Conservation (phyloP, 2,888 invertebrate genomes). For the Apamea crenata region DNA sequence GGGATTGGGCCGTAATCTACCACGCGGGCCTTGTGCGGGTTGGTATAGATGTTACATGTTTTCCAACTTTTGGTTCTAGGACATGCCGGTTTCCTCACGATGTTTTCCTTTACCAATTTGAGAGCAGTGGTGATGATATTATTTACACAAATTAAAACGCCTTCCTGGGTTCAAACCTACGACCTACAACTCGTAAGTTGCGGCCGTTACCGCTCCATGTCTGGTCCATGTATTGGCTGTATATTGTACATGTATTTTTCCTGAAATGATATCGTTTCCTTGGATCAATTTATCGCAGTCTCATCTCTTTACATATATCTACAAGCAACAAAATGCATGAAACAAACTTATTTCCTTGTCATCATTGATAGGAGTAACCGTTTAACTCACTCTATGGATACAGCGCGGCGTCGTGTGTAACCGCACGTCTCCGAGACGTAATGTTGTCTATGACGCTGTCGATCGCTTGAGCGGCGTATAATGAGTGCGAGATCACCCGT, state of each 20-base stretch:
- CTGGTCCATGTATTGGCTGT: too few species aligned
- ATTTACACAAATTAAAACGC: too few species aligned
- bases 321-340: conserved; percentile 3
- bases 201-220: too few species aligned
- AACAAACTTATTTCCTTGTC: conserved; percentile 26
- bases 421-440: conserved; percentile 52
- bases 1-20: too few species aligned
- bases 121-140: too few species aligned
- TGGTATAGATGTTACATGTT: too few species aligned
- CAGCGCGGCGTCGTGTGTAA: conserved; percentile 53
- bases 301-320: neutral
- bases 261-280: neutral
- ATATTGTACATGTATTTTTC: neutral
- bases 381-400: conserved; percentile 21
- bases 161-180: too few species aligned
- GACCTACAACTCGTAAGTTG: too few species aligned
- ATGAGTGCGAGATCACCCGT: conserved; percentile 73
- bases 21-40: too few species aligned
- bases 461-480: conserved; percentile 69
- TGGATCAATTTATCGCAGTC: neutral
- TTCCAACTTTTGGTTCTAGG: too few species aligned
- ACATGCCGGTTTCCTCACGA: too few species aligned
- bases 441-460: conserved; percentile 66
- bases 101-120: too few species aligned
- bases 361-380: conserved; percentile 8